Evolutionary conservation across 2,113 vertebrate genomes (phyloP), one percentile per base, ranked within the genome.

Genomic region (Bos javanicus): DNA sequence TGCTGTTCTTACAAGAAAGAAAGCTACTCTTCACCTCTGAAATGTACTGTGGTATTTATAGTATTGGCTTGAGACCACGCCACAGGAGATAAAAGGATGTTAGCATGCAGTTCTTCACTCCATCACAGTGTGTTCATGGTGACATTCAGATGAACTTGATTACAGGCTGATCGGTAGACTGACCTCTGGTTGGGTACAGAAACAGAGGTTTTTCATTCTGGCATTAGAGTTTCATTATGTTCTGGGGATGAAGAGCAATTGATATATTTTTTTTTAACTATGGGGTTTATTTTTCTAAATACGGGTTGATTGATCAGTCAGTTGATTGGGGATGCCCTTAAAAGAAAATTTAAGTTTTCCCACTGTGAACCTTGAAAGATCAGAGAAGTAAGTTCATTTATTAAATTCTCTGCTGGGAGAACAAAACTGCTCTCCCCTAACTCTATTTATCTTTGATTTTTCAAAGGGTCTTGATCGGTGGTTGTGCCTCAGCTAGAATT

Each of bases 361-460:
- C 96, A 57, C n/a, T 97, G 43, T 97, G 96, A 98, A 95, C 52
- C 80, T 92, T 88, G 95, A 82, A 98, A 84, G 98, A 93, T 98
- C 92, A 95, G 95, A 76, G 97, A 98, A 97, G 87, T 97, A 98
- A 97, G 87, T 97, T 97, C 91, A 25, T 98, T 97, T 90, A 87
- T 94, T 97, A 89, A 98, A 95, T 96, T 98, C 91, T 97, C 91
- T 94, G 54, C 39, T 97, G 84, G 92, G 98, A 98, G 94, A 97
- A 97, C 78, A 96, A 56, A 98, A 91, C 56, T 97, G 84, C 62
- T 88, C 76, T 98, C 87, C 96, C 36, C 80, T 50, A 2, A 95
- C 80, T 95, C 92, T 96, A 87, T 97, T 97, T 98, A 97, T 97
- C 94, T 99, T 98, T 98, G 97, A 96, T 98, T 98, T 93, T 95